phyloP scores from a whole-genome alignment of 2,888 invertebrate genomes.

The Phyto melanocephala region DNA sequence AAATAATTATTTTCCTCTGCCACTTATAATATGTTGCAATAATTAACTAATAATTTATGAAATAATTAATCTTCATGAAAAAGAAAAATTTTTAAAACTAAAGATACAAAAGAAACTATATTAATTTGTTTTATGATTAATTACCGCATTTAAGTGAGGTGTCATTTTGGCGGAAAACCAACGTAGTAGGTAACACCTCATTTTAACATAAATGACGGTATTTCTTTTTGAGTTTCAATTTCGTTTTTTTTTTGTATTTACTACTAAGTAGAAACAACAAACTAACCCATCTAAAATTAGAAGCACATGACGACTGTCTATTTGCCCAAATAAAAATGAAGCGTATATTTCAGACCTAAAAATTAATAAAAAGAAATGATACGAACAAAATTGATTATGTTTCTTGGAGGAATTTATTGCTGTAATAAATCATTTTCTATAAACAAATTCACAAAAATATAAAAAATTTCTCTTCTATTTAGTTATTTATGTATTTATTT shows the following conservation, averaged over 20 bases:
- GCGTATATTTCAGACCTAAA: not conserved
- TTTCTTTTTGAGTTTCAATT: not conserved
- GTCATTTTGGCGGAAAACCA: constrained; percentile 24
- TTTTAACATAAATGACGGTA: constrained; percentile 6
- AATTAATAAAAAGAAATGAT: not conserved
- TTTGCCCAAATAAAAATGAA: constrained; percentile 14
- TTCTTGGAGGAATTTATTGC: constrained; percentile 27
- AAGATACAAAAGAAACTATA: constrained; percentile 22
- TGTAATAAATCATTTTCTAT: constrained; percentile 40
- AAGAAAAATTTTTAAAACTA: not conserved
- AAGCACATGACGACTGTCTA: constrained; percentile 10
- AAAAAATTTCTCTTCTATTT: not conserved
- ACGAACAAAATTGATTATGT: constrained; percentile 13
- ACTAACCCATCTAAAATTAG: not conserved
- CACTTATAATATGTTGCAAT: constrained; percentile 22
- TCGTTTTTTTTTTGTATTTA: not conserved
- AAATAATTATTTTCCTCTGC: not conserved
- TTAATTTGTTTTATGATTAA: constrained; percentile 52
- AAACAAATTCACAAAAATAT: constrained; percentile 12
- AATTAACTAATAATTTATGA: constrained; percentile 49
- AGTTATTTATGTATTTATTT: constrained; percentile 26
- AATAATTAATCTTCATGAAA: constrained; percentile 40
- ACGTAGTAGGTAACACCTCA: constrained; percentile 25
- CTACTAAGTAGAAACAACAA: constrained; percentile 22
- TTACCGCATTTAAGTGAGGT: constrained; percentile 24